Evolutionary conservation across 1,140 invertebrate genomes (phyloP).

Genomic region (Tetramorium simillimum): DNA sequence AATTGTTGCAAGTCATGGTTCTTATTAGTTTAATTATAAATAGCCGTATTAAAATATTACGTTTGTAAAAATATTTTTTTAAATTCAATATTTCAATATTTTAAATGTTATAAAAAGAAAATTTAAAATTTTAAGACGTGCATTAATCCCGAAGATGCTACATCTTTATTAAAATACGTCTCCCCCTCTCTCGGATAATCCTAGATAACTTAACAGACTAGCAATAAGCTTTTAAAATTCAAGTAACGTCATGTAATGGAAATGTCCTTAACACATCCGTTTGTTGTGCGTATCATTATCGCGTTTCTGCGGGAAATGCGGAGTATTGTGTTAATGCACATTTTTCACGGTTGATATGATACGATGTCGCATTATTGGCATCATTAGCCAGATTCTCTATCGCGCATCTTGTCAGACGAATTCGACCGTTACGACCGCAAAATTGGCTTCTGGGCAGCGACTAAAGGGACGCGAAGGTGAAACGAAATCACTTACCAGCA

Average conservation of each 20-base stretch:
- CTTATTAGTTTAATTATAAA: not conserved
- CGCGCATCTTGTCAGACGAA: conserved; percentile 39
- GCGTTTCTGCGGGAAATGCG: not conserved
- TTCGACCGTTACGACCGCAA: conserved; percentile 63
- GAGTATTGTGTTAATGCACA: not conserved
- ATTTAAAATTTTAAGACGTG: not conserved
- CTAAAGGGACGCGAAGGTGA: not conserved
- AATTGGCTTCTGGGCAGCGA: conserved; percentile 13
- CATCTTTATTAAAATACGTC: not conserved
- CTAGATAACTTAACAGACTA: too few relatives aligned
- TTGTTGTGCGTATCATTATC: not conserved
- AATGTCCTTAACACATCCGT: not conserved
- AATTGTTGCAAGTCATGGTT: conserved; percentile 23
- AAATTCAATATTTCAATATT: not conserved
- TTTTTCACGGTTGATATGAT: conserved; percentile 19
- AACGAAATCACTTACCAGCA: conserved; percentile 61
- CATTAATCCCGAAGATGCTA: not conserved
- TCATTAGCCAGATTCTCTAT: not conserved
- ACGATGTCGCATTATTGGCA: conserved; percentile 9
- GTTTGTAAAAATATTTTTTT: not conserved
- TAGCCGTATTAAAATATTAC: not conserved
- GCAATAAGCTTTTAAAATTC: not conserved
- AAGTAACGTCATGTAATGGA: not conserved
- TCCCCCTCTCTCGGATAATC: too few relatives aligned
- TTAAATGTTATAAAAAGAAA: not conserved